Percentiles rank a stretch among this genome's conserved stretches.
phyloP scores from a whole-genome alignment of 2,113 vertebrate genomes.

The Ctenomys sociabilis region DNA sequence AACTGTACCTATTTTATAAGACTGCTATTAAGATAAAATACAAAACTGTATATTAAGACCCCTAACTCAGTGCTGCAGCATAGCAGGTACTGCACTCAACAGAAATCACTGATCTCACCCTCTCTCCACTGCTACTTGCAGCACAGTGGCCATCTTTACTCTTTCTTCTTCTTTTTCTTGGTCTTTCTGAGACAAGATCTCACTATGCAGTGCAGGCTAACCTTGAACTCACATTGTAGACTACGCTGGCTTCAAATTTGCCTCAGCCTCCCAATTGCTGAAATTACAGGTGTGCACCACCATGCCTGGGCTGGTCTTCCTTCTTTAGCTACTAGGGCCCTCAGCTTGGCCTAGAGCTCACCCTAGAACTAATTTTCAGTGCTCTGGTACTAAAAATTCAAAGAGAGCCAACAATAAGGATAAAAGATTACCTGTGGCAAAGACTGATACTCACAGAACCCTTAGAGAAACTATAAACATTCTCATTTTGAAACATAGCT shows the following conservation, averaged over 20 bases:
- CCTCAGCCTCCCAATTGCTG: neutral
- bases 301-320: neutral
- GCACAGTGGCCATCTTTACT: no score
- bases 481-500: neutral
- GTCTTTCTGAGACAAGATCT: neutral
- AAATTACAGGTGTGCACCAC: neutral
- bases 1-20: neutral
- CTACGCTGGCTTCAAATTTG: neutral
- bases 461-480: neutral
- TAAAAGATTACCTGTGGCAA: neutral
- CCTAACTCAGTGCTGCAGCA: neutral
- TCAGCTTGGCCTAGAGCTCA: neutral
- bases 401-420: neutral
- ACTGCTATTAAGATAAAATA: constrained; percentile 7
- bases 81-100: neutral
- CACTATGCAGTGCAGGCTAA: neutral
- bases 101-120: neutral
- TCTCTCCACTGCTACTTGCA: neutral
- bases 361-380: neutral
- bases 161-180: neutral
- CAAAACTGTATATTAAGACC: neutral
- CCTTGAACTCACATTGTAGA: neutral
- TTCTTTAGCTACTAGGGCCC: neutral
- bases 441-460: neutral
- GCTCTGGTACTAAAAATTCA: neutral